These are phyloP conservation scores for Cottus gobio DNA, from an alignment of 2,113 vertebrate genomes.

Conservation along the genomic window DNA sequence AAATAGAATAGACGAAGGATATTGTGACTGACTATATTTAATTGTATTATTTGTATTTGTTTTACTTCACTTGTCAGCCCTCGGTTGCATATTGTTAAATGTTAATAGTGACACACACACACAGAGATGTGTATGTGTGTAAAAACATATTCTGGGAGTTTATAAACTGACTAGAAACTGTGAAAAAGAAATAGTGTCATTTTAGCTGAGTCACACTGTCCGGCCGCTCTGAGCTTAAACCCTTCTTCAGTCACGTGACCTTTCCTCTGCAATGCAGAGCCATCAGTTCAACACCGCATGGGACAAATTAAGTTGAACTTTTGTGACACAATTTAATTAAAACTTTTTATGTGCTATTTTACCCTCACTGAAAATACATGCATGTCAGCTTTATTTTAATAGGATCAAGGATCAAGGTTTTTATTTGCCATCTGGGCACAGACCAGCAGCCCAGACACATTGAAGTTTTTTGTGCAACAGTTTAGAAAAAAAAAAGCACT, in stretches of 20 bases:
- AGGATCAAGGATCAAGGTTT: too few species aligned
- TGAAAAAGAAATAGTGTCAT: constrained; percentile 13
- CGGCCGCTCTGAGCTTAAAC: constrained; percentile 24
- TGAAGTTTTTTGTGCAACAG: too few species aligned
- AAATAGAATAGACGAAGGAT: too few species aligned
- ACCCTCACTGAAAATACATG: neutral
- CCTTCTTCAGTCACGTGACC: constrained; percentile 9
- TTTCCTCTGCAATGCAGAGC: constrained; percentile 40
- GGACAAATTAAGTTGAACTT: neutral
- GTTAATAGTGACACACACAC: neutral
- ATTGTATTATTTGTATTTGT: neutral
- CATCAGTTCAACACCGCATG: constrained; percentile 11
- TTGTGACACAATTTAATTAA: constrained; percentile 26
- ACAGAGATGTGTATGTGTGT: too few species aligned
- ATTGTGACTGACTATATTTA: too few species aligned
- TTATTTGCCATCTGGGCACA: too few species aligned
- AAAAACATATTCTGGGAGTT: neutral
- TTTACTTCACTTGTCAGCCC: neutral
- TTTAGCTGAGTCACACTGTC: constrained; percentile 62
- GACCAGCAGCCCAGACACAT: too few species aligned
- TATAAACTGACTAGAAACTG: neutral
- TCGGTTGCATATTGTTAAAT: neutral
- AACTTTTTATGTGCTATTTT: neutral
- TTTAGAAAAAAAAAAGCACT: too few species aligned
- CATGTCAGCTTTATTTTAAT: neutral